Base-by-base conservation (phyloP, 2,113 vertebrate species). In the Vanacampus margaritifer region DNA sequence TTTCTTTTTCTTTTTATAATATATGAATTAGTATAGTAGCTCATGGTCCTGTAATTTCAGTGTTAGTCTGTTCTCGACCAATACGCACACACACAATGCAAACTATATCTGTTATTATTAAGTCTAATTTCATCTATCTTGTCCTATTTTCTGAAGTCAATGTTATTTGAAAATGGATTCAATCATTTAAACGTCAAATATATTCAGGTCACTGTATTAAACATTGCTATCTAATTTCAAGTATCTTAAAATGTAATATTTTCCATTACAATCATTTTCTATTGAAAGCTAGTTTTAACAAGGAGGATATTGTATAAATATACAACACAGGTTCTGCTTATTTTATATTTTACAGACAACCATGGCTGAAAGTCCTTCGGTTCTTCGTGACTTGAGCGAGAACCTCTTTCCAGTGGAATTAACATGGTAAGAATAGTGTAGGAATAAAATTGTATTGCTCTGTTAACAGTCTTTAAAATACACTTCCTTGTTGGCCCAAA, bases 371-470 rank as follows among this genome's bases (percentile, higher is more conserved):
- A 17, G 8, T 5, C 1, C 72, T 48, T 13, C 39, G 17, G 5
- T n/a, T 71, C 45, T 46, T 17, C 14, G 5, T 9, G 5, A 14
- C 13, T 6, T 26, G 4, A 70, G 0, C 17, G 57, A n/a, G 24
- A 54, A 3, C 24, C 0, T 0, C 17, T 1, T 35, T 1, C 28
- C 0, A 23, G 13, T 3, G 5, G 1, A 16, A 11, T 26, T 11
- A 17, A 0, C 8, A 35, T 10, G 59, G 79, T 81, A 65, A 70
- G 71, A 26, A 37, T 13, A 19, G 50, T 36, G 78, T 79, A 67
- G 68, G 71, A 26, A 37, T 12, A 23, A 58, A 43, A 9, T 21
- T 2, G 37, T 10, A 5, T 60, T 60, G 35, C 32, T 58, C 28
- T 58, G 28, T 21, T 35, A 35, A 58, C 28, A 58, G 16, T 35